Evolutionary conservation across 2,113 vertebrate genomes (phyloP), one percentile per base, ranked within the genome.

Genomic region (Hemiprocne comata): DNA sequence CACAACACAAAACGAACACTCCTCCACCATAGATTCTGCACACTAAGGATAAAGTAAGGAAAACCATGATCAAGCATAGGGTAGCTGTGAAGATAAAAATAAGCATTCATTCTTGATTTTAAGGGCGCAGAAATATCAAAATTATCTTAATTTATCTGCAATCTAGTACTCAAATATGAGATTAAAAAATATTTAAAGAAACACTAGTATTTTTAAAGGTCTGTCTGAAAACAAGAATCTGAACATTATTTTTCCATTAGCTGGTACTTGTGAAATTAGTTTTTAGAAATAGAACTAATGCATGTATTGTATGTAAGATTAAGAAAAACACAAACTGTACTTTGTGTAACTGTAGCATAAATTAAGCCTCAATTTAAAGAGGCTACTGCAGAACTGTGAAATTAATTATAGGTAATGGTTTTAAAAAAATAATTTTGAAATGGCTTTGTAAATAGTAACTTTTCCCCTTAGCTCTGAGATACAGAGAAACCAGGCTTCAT

Each of bases 1-100:
- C 9, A 38, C 29, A 38, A 61, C 7, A 23, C 0, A 0, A 50
- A 53, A 79, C 51, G 54, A 86, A 58, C 11, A 50, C 4, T 65
- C 29, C 23, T 82, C 26, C 36, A 73, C 16, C 67, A 76, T 0
- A 53, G 34, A 70, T 70, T 70, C 54, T 62, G 28, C 21, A 23
- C 55, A 40, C 28, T 87, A 75, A 90, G 74, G 12, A 65, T 2
- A 5, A 76, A 77, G 19, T 62, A 88, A 93, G 26, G 33, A 73
- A 70, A 80, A 94, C 6, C n/a, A 66, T 7, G 8, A 86, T 73
- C 72, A 73, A 80, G 23, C 54, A 54, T 1, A 60, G 15, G 33
- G 55, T 64, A 86, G 31, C n/a, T 62, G 17, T 62, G 54, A 90
- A 31, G 58, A 83, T 28, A 84, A 93, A 95, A 73, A 24, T 15